A percentile compares a stretch with the other conserved stretches of the same genome.
Conservation (phyloP, 2,888 invertebrate species). For the Pecten maximus region DNA sequence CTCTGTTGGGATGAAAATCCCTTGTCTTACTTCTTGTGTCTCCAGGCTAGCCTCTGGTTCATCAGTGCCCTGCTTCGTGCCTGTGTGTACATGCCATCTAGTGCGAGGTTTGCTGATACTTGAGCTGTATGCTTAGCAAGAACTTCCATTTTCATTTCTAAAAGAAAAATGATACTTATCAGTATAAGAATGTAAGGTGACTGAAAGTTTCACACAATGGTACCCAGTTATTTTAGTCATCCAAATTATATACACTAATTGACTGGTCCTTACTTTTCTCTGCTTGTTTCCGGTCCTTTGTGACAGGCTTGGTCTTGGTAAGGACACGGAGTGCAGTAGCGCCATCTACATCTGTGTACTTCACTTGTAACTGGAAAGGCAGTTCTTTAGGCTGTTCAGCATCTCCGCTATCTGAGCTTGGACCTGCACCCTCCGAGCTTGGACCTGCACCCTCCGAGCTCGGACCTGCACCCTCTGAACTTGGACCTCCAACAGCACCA, state of each 20-base stretch:
- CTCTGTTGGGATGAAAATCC: not conserved
- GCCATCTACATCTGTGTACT: constrained; percentile 79
- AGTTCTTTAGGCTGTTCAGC: constrained; percentile 59
- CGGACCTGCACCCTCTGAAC: constrained; percentile 18
- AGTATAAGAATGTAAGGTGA: too few relatives aligned
- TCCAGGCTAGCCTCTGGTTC: constrained; percentile 77
- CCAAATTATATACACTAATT: not conserved
- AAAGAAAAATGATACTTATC: constrained; percentile 25
- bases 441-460: not conserved
- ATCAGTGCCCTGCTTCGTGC: constrained; percentile 74
- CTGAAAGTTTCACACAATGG: not conserved
- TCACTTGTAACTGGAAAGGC: constrained; percentile 80
- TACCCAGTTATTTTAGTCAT: not conserved
- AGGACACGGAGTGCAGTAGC: constrained; percentile 78
- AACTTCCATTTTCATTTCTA: constrained; percentile 72
- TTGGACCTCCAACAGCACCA: not conserved
- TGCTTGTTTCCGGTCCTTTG: constrained; percentile 72
- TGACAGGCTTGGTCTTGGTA: constrained; percentile 76
- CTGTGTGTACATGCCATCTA: constrained; percentile 74
- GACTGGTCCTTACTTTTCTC: constrained; percentile 71
- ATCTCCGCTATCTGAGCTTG: constrained; percentile 33
- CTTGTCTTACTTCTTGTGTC: constrained; percentile 65
- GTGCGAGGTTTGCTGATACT: constrained; percentile 70
- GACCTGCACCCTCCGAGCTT: constrained; percentile 37
- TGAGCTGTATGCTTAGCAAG: constrained; percentile 75